Percentiles rank a stretch among this genome's conserved stretches.
phyloP scores from a whole-genome alignment of 2,888 invertebrate species.

The Girardia tigrina region DNA sequence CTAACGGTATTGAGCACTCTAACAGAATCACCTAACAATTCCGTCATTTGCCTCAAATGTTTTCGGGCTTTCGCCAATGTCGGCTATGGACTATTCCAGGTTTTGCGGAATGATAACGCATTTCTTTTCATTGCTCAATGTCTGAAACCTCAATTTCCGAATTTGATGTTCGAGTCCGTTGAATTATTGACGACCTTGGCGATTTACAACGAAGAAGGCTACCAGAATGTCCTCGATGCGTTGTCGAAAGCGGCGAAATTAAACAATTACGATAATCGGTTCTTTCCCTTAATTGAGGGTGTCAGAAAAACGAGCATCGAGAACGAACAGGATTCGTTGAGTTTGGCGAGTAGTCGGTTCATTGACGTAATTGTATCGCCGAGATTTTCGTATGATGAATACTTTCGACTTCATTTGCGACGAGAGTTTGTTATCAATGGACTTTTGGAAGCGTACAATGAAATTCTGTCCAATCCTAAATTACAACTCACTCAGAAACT shows the following conservation, averaged over 20 bases:
- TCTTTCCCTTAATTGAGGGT: slow-evolving; percentile 25
- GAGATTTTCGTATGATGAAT: background rate
- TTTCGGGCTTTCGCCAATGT: slow-evolving; percentile 31
- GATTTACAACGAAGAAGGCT: slow-evolving; percentile 13
- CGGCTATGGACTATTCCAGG: slow-evolving; percentile 27
- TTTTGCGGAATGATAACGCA: slow-evolving; percentile 20
- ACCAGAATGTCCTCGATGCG: slow-evolving; percentile 29
- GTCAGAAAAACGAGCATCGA: background rate
- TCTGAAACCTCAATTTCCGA: background rate
- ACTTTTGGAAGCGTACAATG: background rate
- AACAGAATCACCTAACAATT: background rate
- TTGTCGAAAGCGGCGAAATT: slow-evolving; percentile 20
- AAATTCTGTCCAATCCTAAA: background rate
- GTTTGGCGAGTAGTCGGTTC: background rate
- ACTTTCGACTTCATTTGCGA: slow-evolving; percentile 29
- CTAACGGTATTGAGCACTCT: slow-evolving; percentile 8
- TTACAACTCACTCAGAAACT: background rate
- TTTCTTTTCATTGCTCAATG: slow-evolving; percentile 18
- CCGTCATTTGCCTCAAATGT: slow-evolving; percentile 28
- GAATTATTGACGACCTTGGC: slow-evolving; percentile 24
- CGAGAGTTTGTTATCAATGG: slow-evolving; percentile 26
- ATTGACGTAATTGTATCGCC: slow-evolving; percentile 26
- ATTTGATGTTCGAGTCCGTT: slow-evolving; percentile 26
- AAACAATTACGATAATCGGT: background rate
- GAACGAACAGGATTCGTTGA: background rate